phyloP scores from a whole-genome alignment of 2,797 vertebrate species.

The Cichlasoma orientale region DNA sequence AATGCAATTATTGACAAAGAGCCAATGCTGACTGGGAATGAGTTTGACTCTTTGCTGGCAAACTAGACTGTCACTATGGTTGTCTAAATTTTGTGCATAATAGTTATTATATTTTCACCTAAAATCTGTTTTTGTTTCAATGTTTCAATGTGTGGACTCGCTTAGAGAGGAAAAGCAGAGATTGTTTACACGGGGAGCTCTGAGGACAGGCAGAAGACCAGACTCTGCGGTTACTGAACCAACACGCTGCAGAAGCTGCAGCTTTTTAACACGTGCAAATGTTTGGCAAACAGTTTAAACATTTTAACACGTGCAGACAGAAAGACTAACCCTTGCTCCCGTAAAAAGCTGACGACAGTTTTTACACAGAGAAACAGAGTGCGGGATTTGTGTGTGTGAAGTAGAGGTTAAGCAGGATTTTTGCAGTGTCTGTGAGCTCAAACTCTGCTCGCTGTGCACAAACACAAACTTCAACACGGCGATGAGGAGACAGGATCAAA shows the following conservation, averaged over 20 bases:
- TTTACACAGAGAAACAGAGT: not conserved
- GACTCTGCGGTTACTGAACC: not conserved
- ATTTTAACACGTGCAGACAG: not conserved
- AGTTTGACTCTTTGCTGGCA: not conserved
- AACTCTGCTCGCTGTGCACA: not conserved
- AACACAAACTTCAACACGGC: constrained; percentile 21
- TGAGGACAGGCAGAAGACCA: too few species aligned
- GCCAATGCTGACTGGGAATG: too few species aligned
- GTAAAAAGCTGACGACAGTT: not conserved
- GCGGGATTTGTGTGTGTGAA: constrained; percentile 1
- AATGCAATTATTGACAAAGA: too few species aligned
- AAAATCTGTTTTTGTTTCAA: not conserved
- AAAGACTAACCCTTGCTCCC: not conserved
- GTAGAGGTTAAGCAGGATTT: constrained; percentile 21
- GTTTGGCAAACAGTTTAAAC: not conserved
- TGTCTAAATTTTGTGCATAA: not conserved
- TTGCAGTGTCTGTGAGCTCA: constrained; percentile 5
- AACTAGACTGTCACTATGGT: not conserved
- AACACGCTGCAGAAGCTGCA: not conserved
- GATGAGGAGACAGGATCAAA: constrained; percentile 37
- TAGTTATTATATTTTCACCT: not conserved
- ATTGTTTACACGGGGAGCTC: not conserved
- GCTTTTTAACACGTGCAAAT: not conserved
- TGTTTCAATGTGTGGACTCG: not conserved
- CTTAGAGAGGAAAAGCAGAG: not conserved